Evolutionary conservation across 2,888 invertebrate genomes (phyloP).

Genomic region (Leucania comma): DNA sequence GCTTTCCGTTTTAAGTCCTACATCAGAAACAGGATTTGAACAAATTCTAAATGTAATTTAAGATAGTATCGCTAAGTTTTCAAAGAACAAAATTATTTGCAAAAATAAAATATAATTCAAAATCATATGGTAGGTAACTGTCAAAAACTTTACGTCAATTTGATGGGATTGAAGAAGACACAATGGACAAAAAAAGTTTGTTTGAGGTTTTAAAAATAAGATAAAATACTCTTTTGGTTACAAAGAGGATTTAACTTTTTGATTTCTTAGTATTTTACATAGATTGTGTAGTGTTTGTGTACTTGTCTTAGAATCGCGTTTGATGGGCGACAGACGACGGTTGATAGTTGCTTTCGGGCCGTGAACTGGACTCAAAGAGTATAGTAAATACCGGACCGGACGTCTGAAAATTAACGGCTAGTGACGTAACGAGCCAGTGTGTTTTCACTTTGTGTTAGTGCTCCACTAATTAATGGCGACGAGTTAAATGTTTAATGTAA

Average conservation of each 20-base stretch:
- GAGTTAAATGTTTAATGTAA: too few relatives aligned
- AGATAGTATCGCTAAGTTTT: constrained; percentile 20
- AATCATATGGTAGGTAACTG: constrained; percentile 53
- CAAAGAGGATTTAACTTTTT: neutral
- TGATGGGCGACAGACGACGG: too few relatives aligned
- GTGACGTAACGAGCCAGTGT: too few relatives aligned
- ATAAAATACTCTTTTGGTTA: constrained; percentile 12
- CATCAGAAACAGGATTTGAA: constrained; percentile 15
- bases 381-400: too few relatives aligned
- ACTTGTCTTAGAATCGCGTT: too few relatives aligned
- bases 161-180: constrained; percentile 1
- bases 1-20: neutral
- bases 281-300: too few relatives aligned
- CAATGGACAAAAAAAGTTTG: constrained; percentile 21
- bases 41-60: constrained; percentile 34
- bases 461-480: too few relatives aligned
- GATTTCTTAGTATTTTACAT: too few relatives aligned
- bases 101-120: constrained; percentile 53
- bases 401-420: too few relatives aligned
- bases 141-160: constrained; percentile 56
- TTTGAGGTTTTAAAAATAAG: neutral
- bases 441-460: too few relatives aligned
- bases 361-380: too few relatives aligned
- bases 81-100: constrained; percentile 47
- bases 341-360: too few relatives aligned